Evolutionary conservation across 2,888 invertebrate genomes (phyloP), one percentile per base, ranked within the genome.

Genomic region (Parascotia fuliginaria): DNA sequence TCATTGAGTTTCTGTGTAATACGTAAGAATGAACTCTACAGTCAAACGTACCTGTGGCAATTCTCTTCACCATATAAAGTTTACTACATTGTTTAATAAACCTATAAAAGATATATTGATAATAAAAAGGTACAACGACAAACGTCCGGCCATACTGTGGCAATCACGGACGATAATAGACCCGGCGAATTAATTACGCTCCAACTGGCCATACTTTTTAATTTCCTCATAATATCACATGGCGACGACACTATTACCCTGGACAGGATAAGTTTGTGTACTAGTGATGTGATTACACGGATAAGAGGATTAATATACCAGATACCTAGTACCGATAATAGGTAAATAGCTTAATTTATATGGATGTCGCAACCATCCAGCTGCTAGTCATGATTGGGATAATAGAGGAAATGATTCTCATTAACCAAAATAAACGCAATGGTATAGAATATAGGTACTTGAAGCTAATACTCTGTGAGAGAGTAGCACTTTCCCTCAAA

Each of bases 141-240:
- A 40, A 16, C 15, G 38, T 37, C 49, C 44, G 40, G 44, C 7
- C 39, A 48, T 65, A 41, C 22, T 36, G 50, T 51, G 50, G 50
- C 57, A 68, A 68, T 68, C 69, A 57, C 61, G 45, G 33, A n/a
- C 28, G 34, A 6, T 44, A 50, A 60, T 64, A 54, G 27, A 48
- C 42, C 60, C 54, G 12, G 43, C 48, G 48, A 70, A 67, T 67
- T 70, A 63, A 63, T 70, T 54, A 49, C 41, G 40, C 42, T 50
- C 45, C 52, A 55, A 60, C 50, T 55, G 49, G 42, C 40, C 50
- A 52, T 46, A 46, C 39, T 66, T 60, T 56, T 63, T 55, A 56
- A 70, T 67, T 63, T 63, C 27, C 53, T 42, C 41, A 56, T 56
- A n/a, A n/a, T n/a, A 50, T 60, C 68, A 64, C 51, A 48, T 63